These are phyloP conservation scores for Spea bombifrons DNA, from an alignment of 2,113 vertebrate genomes.

Conservation along the genomic window DNA sequence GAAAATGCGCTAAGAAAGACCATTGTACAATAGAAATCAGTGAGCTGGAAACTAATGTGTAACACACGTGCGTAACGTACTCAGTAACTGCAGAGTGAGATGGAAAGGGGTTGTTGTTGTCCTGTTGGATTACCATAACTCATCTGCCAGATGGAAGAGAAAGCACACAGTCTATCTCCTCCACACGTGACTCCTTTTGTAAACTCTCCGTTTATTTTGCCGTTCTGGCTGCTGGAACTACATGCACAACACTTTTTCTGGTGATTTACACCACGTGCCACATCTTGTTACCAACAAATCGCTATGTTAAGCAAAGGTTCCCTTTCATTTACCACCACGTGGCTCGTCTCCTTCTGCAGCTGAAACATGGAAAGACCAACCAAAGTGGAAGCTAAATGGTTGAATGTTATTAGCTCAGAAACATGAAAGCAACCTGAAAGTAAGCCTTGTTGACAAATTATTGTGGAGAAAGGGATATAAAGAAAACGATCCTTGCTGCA, in stretches of 20 bases:
- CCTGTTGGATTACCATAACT: neutral
- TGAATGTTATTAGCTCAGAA: no score
- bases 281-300: neutral
- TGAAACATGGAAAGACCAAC: no score
- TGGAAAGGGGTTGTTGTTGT: neutral
- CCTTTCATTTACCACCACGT: no score
- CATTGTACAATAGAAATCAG: slow-evolving; percentile 94
- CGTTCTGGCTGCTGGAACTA: neutral
- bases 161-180: neutral
- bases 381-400: no score
- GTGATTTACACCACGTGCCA: neutral
- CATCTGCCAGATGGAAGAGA: neutral
- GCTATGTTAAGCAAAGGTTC: neutral
- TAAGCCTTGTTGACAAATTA: no score
- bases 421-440: no score
- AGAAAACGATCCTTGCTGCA: no score
- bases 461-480: no score
- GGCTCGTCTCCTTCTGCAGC: no score
- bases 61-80: slow-evolving; percentile 46
- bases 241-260: neutral
- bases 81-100: neutral
- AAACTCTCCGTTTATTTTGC: no score
- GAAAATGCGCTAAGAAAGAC: slow-evolving; percentile 75
- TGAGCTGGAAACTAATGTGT: slow-evolving; percentile 94
- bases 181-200: neutral